Evolutionary conservation across 2,888 invertebrate genomes (phyloP), one percentile per base, ranked within the genome.

Genomic region (Quadroppia sp.): DNA sequence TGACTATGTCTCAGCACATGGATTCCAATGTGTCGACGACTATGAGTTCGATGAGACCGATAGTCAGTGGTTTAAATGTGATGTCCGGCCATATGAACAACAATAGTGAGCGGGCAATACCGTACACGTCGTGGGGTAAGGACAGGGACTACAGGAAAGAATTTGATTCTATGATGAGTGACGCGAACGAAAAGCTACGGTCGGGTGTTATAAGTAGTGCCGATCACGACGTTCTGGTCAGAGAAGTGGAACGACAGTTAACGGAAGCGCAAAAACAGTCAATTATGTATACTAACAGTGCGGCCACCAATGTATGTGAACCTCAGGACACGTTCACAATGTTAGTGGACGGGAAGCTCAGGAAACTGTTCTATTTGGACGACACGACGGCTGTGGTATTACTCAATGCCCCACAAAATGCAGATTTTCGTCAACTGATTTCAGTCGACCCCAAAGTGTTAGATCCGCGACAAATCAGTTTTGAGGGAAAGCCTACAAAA

Each of bases 391-490:
- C 74, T 20, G 59, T 75, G 25, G 75, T 75, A 2, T 25, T 71
- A 7, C 30, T 75, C 40, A 75, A 75, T 36, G 71, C 59, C 23
- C 71, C 71, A 4, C 67, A 50, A 40, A 56, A 75, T 42, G 56
- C 70, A 15, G n/a, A 71, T 3, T 75, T 75, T 23, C 56, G 64
- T 70, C 50, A 74, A 28, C 61, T 75, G 45, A 56, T 71, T n/a
- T 25, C 40, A 32, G 30, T 56, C 11, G 70, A 71, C n/a, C 74
- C 75, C 7, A 17, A 28, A 23, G 42, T 71, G 6, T 64, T 75
- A 42, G 76, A 77, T 45, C 77, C 78, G 25, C 67, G 72, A 61
- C 75, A 77, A 74, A 56, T 78, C 30, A 75, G 59, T 42, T 78
- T 78, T 72, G 72, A 73, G 20, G 78, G 78, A 23, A 45, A 70